These are phyloP conservation scores for Julus scandinavius DNA, from an alignment of 2,888 invertebrate species.

Conservation along the genomic window DNA sequence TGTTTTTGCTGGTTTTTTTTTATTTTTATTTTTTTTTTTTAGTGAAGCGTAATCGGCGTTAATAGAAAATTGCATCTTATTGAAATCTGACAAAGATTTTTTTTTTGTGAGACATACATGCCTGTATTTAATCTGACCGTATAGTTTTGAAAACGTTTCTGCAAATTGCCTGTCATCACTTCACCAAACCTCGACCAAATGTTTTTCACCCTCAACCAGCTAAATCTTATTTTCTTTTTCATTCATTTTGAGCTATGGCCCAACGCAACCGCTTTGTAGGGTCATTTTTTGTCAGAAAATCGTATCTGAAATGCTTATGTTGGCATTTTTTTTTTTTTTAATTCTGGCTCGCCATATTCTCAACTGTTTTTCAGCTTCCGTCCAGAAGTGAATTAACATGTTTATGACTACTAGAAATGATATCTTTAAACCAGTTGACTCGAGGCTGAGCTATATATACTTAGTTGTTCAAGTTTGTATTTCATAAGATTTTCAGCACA, in stretches of 20 bases:
- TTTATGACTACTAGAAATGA: constrained; percentile 45
- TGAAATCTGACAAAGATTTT: background rate
- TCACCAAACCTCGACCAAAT: constrained; percentile 49
- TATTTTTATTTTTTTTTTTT: too few species aligned
- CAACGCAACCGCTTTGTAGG: constrained; percentile 26
- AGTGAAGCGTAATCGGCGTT: background rate
- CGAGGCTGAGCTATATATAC: background rate
- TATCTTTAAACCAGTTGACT: background rate
- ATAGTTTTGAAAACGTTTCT: constrained; percentile 40
- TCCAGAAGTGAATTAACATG: constrained; percentile 51
- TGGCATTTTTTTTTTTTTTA: constrained; percentile 17
- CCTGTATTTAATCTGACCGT: constrained; percentile 39
- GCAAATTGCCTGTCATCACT: constrained; percentile 51
- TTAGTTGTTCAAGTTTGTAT: background rate
- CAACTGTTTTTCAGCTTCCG: constrained; percentile 52
- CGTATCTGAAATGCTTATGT: constrained; percentile 49
- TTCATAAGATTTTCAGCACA: background rate
- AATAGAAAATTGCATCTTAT: constrained; percentile 27
- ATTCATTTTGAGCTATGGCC: constrained; percentile 24
- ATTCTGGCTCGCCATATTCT: background rate
- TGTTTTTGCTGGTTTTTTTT: background rate
- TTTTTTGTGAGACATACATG: background rate
- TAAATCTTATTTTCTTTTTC: constrained; percentile 50
- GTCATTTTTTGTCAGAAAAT: background rate
- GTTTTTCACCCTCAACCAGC: constrained; percentile 41